Conservation (phyloP, 2,797 vertebrate species). For the Peromyscus nudipes region DNA sequence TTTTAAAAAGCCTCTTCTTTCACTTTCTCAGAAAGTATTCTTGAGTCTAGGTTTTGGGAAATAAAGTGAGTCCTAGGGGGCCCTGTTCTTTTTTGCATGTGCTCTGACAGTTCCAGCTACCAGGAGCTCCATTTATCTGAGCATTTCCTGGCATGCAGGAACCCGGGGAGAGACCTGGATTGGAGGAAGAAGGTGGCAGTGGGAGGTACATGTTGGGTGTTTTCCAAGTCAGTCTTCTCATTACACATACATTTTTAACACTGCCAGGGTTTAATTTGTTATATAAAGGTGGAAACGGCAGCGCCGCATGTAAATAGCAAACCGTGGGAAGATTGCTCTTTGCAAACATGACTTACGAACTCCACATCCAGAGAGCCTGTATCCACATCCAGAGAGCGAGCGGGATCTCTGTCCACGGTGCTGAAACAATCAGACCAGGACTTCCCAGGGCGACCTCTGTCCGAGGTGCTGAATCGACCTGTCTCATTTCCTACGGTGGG, state of each 20-base stretch:
- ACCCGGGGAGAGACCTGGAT: slow-evolving; percentile 18
- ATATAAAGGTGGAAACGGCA: slow-evolving; percentile 78
- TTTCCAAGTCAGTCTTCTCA: slow-evolving; percentile 79
- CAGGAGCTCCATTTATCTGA: neutral
- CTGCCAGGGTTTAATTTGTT: slow-evolving; percentile 81
- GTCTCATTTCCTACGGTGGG: neutral
- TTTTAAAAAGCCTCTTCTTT: neutral
- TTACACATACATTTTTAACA: slow-evolving; percentile 83
- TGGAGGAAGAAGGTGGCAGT: neutral
- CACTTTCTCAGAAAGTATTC: neutral
- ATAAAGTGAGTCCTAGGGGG: neutral
- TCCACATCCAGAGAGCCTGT: too few species aligned
- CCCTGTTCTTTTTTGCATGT: neutral
- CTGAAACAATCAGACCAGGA: neutral
- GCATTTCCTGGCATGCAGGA: neutral
- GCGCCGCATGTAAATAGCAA: slow-evolving; percentile 81
- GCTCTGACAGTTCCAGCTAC: neutral
- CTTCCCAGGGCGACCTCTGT: neutral
- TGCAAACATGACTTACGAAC: neutral
- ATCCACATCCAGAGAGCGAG: neutral
- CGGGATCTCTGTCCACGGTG: neutral
- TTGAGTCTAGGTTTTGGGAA: slow-evolving; percentile 41
- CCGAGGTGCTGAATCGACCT: fast-evolving
- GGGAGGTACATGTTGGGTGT: slow-evolving; percentile 56
- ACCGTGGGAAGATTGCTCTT: slow-evolving; percentile 69